phyloP scores from a whole-genome alignment of 2,888 invertebrate genomes.

The Chloroclysta siterata region DNA sequence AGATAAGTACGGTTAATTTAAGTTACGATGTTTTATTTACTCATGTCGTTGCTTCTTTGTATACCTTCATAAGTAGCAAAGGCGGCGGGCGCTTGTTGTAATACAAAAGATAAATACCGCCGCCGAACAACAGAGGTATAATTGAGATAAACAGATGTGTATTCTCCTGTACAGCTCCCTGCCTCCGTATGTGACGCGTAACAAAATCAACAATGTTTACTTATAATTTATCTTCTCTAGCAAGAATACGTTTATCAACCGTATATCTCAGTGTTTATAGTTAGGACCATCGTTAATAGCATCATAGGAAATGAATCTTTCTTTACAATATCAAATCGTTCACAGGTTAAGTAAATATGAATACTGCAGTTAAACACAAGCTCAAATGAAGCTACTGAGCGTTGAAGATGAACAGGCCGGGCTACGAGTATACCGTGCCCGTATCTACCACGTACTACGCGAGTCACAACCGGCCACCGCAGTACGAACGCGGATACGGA shows the following conservation, averaged over 20 bases:
- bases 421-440: conserved; percentile 81
- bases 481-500: conserved; percentile 78
- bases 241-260: not conserved
- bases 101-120: conserved; percentile 79
- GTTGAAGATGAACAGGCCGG: conserved; percentile 83
- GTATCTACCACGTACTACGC: conserved; percentile 77
- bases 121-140: conserved; percentile 70
- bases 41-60: conserved; percentile 74
- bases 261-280: conserved; percentile 24
- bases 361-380: conserved; percentile 63
- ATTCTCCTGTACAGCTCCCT: conserved; percentile 70
- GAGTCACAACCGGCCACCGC: conserved; percentile 75
- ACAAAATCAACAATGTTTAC: conserved; percentile 71
- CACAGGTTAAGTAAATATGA: conserved; percentile 56
- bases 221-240: conserved; percentile 51
- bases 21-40: conserved; percentile 69
- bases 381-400: conserved; percentile 78
- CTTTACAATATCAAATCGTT: conserved; percentile 39
- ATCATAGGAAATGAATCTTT: conserved; percentile 52
- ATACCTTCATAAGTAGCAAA: conserved; percentile 59
- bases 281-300: conserved; percentile 53
- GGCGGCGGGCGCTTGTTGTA: conserved; percentile 64
- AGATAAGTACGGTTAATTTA: conserved; percentile 65
- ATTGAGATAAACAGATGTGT: conserved; percentile 80
- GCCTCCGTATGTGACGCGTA: conserved; percentile 66